Base-by-base conservation (phyloP, 1,140 invertebrate species). In the Ridgeia piscesae region DNA sequence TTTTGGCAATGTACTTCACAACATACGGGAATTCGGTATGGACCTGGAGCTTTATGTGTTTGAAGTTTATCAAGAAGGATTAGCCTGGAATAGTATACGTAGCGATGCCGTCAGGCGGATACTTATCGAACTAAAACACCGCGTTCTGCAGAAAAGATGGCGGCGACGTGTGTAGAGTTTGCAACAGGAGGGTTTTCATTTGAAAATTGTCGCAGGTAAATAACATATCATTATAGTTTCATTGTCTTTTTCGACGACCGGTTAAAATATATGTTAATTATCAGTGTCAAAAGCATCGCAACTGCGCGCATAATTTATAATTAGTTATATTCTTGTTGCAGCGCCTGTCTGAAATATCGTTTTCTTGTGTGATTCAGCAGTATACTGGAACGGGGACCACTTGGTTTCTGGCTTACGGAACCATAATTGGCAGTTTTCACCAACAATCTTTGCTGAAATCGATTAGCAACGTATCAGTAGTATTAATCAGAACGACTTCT, bases 131-230 rank as follows among this genome's bases (percentile, higher is more conserved):
- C 58, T 31, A 21, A 4, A 77, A 77, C 58, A 77, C 58, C 58
- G 58, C 58, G 58, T 77, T 77, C 58, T 14, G 27, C 58, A 90
- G 34, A 17, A 90, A 93, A 77, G 89, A 93, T 93, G 93, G 88
- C 93, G 93, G 88, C 93, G 92, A 77, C 92, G 35, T 89, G 92
- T 93, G 94, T 93, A 31, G 95, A 95, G 91, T 91, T 92, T 58
- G 92, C 94, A 27, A 93, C 34, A 88, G 94, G 94, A 92, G 95
- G 95, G 91, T 95, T 95, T 94, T 94, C 94, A 21, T 95, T 95
- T 93, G 98, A 98, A 94, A 98, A 98, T 95, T 98, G 97, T 95
- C 96, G 97, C 95, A 97, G 98, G 98, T 98, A 97, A 77, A 96
- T 35, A 42, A 89, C 92, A 77, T 50, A 11, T 89, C 77, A 27